Conservation (phyloP, 2,888 invertebrate species). For the Xestia rhomboidea region DNA sequence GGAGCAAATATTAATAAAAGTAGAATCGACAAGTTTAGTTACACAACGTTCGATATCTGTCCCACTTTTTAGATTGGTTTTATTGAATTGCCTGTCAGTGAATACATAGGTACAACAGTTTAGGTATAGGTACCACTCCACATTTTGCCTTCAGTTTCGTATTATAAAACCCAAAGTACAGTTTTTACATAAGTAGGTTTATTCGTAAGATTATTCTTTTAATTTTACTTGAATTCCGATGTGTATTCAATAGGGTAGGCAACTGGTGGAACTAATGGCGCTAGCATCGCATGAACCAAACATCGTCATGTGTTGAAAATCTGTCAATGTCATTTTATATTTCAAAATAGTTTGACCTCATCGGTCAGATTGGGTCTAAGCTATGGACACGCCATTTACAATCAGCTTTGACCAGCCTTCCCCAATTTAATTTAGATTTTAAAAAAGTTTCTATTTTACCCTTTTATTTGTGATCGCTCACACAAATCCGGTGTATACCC, state of each 20-base stretch:
- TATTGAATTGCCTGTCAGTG: constrained; percentile 80
- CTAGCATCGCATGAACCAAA: no score
- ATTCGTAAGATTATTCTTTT: neutral
- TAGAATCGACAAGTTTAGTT: constrained; percentile 54
- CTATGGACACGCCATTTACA: no score
- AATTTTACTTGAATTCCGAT: neutral
- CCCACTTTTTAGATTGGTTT: constrained; percentile 83
- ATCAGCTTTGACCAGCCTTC: no score
- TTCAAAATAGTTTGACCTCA: no score
- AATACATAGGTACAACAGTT: constrained; percentile 32
- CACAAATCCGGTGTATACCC: no score
- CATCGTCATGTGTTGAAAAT: no score
- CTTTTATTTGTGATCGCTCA: neutral
- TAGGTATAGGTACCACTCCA: constrained; percentile 56
- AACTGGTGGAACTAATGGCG: no score
- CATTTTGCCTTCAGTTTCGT: constrained; percentile 39
- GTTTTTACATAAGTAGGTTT: neutral
- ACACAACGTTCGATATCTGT: constrained; percentile 74
- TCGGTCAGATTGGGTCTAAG: no score
- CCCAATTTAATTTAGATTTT: no score
- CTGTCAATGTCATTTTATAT: no score
- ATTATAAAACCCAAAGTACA: neutral
- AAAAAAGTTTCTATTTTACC: neutral
- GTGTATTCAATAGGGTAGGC: no score
- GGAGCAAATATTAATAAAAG: constrained; percentile 17